Conservation (phyloP, 2,888 invertebrate species). For the Masnerella sp. region DNA sequence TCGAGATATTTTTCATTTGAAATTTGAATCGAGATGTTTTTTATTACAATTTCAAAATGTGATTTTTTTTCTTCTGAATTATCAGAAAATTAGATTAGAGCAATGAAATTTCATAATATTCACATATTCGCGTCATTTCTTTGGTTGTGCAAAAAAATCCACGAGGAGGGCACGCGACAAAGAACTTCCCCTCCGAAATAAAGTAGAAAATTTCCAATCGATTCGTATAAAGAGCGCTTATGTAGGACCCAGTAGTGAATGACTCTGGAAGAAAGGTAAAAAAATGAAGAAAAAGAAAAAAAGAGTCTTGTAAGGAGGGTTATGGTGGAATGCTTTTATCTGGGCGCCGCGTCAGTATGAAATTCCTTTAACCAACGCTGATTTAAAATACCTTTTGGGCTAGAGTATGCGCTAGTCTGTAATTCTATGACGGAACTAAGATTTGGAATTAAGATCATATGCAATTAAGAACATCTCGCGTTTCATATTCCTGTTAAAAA, state of each 20-base stretch:
- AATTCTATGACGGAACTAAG: constrained; percentile 64
- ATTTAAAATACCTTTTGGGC: constrained; percentile 74
- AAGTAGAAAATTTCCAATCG: constrained; percentile 57
- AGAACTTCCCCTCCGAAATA: constrained; percentile 55
- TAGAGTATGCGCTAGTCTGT: constrained; percentile 40
- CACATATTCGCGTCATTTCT: constrained; percentile 42
- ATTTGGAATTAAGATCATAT: constrained; percentile 47
- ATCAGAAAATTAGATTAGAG: constrained; percentile 38
- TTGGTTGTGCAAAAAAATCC: constrained; percentile 52
- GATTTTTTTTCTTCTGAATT: too few relatives aligned
- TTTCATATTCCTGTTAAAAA: too few relatives aligned
- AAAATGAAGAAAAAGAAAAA: constrained; percentile 40
- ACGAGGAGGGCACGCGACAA: constrained; percentile 52
- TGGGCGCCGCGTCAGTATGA: constrained; percentile 73
- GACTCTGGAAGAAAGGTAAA: constrained; percentile 51
- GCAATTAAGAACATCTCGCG: constrained; percentile 10
- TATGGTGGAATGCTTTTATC: constrained; percentile 75
- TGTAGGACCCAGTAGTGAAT: constrained; percentile 52
- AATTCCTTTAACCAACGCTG: constrained; percentile 74
- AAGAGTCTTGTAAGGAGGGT: constrained; percentile 55
- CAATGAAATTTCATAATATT: constrained; percentile 41
- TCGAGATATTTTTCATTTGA: too few relatives aligned
- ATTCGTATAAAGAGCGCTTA: constrained; percentile 41
- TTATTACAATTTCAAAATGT: too few relatives aligned
- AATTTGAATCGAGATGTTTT: too few relatives aligned